These are phyloP conservation scores for Chloebia gouldiae DNA, from an alignment of 2,113 vertebrate genomes.

Conservation along the genomic window DNA sequence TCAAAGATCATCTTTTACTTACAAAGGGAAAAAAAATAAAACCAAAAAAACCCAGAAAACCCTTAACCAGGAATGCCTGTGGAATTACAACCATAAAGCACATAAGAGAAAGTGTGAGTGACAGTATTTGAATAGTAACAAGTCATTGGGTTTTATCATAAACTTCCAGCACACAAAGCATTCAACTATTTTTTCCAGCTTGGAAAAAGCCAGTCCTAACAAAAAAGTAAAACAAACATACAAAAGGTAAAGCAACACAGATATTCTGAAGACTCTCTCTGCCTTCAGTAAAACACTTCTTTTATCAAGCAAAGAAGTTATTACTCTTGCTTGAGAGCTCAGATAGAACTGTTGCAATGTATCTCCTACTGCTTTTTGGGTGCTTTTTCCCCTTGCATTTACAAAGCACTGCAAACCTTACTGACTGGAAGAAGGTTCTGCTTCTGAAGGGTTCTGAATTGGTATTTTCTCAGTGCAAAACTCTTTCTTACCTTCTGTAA, in stretches of 20 bases:
- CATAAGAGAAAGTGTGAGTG: not conserved
- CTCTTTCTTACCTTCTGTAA: constrained; percentile 68
- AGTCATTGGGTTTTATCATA: not conserved
- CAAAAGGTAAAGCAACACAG: not conserved
- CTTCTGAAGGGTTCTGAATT: not conserved
- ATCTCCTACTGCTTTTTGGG: not conserved
- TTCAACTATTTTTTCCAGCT: not conserved
- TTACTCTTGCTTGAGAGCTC: not conserved
- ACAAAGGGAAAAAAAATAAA: not conserved
- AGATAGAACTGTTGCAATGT: not conserved
- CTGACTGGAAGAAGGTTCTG: not conserved
- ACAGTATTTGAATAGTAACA: not conserved
- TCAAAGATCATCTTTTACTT: not conserved
- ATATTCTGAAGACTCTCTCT: not conserved
- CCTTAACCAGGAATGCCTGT: not conserved
- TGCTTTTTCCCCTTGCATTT: not conserved
- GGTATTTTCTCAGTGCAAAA: not conserved
- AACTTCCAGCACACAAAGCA: not conserved
- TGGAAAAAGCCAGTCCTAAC: not conserved
- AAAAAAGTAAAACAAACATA: not conserved
- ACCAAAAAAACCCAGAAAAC: not conserved
- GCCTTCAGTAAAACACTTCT: not conserved
- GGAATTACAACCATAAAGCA: not conserved
- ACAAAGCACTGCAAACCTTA: not conserved
- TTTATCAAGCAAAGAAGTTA: not conserved